Percentiles rank a stretch among this genome's conserved stretches.
Conservation (phyloP, 2,797 vertebrate genomes). For the Neoniphon sammara region DNA sequence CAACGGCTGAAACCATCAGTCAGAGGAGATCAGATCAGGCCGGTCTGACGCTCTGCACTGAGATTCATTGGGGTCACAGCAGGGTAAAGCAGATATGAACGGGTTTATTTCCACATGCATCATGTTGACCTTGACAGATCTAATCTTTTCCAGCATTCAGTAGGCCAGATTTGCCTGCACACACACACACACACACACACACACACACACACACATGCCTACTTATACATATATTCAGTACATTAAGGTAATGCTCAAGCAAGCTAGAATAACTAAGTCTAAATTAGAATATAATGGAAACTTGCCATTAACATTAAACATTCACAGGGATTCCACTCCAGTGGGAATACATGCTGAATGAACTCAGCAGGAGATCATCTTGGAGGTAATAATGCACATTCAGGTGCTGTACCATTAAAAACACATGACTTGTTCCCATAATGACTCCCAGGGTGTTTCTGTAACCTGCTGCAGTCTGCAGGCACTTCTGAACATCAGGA, state of each 20-base stretch:
- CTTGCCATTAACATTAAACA: slow-evolving; percentile 46
- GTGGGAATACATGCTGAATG: background rate
- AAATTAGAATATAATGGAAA: slow-evolving; percentile 1
- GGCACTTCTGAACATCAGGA: background rate
- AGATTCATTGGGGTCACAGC: slow-evolving; percentile 3
- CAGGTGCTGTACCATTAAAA: too few species aligned
- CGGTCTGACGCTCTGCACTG: background rate
- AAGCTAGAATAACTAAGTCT: too few species aligned
- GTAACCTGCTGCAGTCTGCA: background rate
- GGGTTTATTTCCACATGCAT: slow-evolving; percentile 15
- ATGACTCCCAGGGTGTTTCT: background rate
- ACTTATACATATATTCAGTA: slow-evolving; percentile 4
- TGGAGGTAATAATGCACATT: too few species aligned
- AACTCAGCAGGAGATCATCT: background rate
- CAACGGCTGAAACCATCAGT: background rate
- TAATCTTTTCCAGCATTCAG: too few species aligned
- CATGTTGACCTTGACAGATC: slow-evolving; percentile 15
- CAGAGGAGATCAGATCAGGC: slow-evolving; percentile 1
- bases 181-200: slow-evolving; percentile 17
- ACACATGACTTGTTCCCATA: too few species aligned
- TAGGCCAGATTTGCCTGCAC: too few species aligned
- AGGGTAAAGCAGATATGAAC: slow-evolving; percentile 12
- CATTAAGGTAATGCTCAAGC: background rate
- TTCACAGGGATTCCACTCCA: slow-evolving; percentile 21
- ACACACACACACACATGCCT: slow-evolving; percentile 19